Base-by-base conservation (phyloP, 2,888 invertebrate genomes). In the Tachina grossa region DNA sequence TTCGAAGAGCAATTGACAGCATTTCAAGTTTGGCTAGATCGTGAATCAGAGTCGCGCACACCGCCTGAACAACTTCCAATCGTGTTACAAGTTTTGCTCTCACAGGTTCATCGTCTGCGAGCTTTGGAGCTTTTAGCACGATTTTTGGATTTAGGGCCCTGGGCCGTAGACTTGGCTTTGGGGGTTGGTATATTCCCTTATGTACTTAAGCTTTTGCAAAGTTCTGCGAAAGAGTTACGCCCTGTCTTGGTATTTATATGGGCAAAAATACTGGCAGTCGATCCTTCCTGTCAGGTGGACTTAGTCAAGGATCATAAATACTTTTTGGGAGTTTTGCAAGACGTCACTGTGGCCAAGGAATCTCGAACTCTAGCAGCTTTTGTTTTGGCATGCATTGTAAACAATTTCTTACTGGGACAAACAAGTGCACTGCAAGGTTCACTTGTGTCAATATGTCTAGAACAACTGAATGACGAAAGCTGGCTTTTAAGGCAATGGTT, bases 121-220 rank as follows among this genome's bases (percentile, higher is more conserved):
- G 99, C 99, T 19, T 94, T 99, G 88, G 98, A 99, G 91, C 94
- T 99, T 87, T 94, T 99, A 63, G 98, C 98, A 75, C 95, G 95
- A 77, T 99, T 99, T 93, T 94, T 99, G 83, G 98, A 99, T 93
- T 95, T 99, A 85, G 99, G 99, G 59, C 96, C 97, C 0, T 97
- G 97, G 97, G 99, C 99, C 14, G 99, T 99, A 61, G 97, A 97
- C 93, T 94, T 98, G 88, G 98, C 99, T 74, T 94, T 99, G 39
- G 97, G 97, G 76, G 99, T 99, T 63, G 99, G 99, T 88, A 99
- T 99, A 91, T 99, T 99, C 93, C 99, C 99, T 0, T 99, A 99
- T 93, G 98, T 99, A 89, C 94, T 99, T 77, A 99, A 99, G 93
- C 93, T 99, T 88, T 94, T 99, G 89, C 99, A 99, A 93, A 98